Conservation (phyloP, 2,888 invertebrate species). For the Metopia argyrocephala region DNA sequence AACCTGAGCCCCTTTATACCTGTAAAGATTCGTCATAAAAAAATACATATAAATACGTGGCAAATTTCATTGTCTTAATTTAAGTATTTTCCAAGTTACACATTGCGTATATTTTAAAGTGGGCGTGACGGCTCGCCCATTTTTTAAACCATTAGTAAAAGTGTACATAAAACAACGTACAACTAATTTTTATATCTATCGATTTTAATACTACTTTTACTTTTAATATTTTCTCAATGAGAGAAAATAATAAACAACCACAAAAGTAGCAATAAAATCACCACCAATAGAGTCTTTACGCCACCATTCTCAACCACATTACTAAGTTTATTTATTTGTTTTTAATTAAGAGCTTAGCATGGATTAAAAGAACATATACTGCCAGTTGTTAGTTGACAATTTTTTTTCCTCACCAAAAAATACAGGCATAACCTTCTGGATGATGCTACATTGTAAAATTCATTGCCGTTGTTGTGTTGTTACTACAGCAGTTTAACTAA, state of each 20-base stretch:
- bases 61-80: too few relatives aligned
- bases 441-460: background rate
- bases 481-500: too few relatives aligned
- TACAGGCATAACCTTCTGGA: background rate
- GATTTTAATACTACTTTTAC: too few relatives aligned
- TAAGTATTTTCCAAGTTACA: too few relatives aligned
- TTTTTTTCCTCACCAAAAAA: background rate
- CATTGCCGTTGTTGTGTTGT: background rate
- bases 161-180: too few relatives aligned
- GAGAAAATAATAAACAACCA: background rate
- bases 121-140: too few relatives aligned
- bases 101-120: too few relatives aligned
- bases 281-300: background rate
- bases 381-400: background rate
- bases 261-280: background rate
- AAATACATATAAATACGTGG: too few relatives aligned
- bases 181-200: too few relatives aligned
- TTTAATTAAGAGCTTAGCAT: conserved; percentile 31
- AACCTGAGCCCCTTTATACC: too few relatives aligned
- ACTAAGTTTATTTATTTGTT: conserved; percentile 29
- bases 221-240: background rate
- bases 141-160: too few relatives aligned
- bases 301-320: background rate
- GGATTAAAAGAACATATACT: background rate
- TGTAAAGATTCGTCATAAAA: too few relatives aligned